A percentile compares a stretch with the other conserved stretches of the same genome.
These are phyloP conservation scores for Macquaria australasica DNA, from an alignment of 2,113 vertebrate species.

Conservation along the genomic window DNA sequence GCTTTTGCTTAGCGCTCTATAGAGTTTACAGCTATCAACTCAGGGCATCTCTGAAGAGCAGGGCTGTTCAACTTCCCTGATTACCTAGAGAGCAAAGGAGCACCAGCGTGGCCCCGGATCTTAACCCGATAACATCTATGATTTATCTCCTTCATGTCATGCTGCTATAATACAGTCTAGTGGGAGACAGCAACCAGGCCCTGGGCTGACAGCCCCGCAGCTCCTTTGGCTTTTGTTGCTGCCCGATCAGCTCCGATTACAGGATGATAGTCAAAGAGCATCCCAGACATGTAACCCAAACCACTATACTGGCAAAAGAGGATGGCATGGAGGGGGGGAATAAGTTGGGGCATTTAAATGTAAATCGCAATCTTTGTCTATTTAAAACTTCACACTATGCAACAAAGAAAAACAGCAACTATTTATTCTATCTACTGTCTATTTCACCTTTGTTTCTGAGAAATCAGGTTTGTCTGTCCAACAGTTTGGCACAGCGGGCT, in stretches of 20 bases:
- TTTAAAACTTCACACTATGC: not conserved
- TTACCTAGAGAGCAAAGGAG: constrained; percentile 66
- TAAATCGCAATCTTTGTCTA: constrained; percentile 3
- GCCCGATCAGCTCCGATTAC: constrained; percentile 59
- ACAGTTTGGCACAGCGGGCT: not conserved
- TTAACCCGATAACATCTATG: constrained; percentile 70
- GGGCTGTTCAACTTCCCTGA: constrained; percentile 60
- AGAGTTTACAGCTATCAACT: constrained; percentile 62
- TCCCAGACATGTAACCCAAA: constrained; percentile 55
- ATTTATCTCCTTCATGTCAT: constrained; percentile 80
- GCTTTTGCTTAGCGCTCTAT: constrained; percentile 28
- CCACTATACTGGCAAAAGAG: constrained; percentile 16
- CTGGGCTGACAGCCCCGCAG: constrained; percentile 43
- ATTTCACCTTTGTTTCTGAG: no score
- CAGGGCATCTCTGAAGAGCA: constrained; percentile 60
- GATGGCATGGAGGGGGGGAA: not conserved
- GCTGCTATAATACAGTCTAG: constrained; percentile 56
- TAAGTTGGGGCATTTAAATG: not conserved
- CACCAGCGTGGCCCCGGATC: constrained; percentile 44
- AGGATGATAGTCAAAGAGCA: constrained; percentile 44
- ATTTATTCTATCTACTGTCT: no score
- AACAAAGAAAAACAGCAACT: constrained; percentile 1
- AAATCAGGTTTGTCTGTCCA: not conserved
- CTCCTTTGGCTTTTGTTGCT: constrained; percentile 57
- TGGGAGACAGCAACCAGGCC: constrained; percentile 48